Percentiles rank a stretch among this genome's conserved stretches.
phyloP scores from a whole-genome alignment of 1,140 invertebrate genomes.

The Nebria ingens region DNA sequence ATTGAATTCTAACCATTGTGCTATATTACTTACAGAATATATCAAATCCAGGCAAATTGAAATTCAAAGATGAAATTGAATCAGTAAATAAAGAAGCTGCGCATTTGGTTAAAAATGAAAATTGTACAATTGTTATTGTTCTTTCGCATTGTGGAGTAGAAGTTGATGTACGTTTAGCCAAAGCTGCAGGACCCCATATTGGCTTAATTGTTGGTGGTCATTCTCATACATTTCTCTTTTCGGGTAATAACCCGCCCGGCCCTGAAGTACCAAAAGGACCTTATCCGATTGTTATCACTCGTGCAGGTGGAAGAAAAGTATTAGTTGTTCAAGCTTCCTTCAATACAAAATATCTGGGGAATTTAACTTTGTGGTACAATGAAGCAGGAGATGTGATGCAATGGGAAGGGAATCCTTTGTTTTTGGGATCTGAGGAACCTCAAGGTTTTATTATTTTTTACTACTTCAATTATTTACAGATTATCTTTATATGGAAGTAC shows the following conservation, averaged over 20 bases:
- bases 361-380: slow-evolving; percentile 62
- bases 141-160: slow-evolving; percentile 67
- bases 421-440: slow-evolving; percentile 49
- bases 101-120: slow-evolving; percentile 43
- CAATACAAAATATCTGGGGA: slow-evolving; percentile 63
- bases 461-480: too few species aligned
- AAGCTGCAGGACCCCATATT: slow-evolving; percentile 44
- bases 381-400: slow-evolving; percentile 50
- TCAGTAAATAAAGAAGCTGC: slow-evolving; percentile 53
- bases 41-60: slow-evolving; percentile 46
- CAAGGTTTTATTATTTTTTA: slow-evolving; percentile 41
- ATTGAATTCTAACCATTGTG: neutral
- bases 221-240: slow-evolving; percentile 66
- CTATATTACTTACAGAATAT: slow-evolving; percentile 37
- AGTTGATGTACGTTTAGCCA: slow-evolving; percentile 57
- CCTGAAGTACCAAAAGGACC: slow-evolving; percentile 38
- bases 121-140: slow-evolving; percentile 65
- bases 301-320: slow-evolving; percentile 45
- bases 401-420: slow-evolving; percentile 68
- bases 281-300: slow-evolving; percentile 44
- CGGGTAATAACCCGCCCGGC: slow-evolving; percentile 42
- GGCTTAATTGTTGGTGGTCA: slow-evolving; percentile 75
- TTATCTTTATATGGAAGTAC: too few species aligned
- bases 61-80: slow-evolving; percentile 56
- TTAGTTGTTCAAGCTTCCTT: slow-evolving; percentile 60